Conservation (phyloP, 2,113 vertebrate genomes). For the Mobula birostris region DNA sequence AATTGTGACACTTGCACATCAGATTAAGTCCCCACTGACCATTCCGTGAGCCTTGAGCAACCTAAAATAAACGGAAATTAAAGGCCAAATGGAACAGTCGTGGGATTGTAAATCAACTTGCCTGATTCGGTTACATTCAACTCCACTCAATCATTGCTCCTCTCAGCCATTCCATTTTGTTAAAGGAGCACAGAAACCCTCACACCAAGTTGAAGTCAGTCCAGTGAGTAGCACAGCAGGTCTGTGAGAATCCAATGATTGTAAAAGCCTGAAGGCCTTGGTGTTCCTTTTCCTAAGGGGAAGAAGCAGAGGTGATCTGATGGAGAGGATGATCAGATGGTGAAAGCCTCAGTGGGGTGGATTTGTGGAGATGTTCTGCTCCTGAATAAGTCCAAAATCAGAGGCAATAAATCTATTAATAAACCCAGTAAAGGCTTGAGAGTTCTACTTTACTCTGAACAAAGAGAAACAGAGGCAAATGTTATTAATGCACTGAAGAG, state of each 20-base stretch:
- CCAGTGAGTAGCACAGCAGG: no score
- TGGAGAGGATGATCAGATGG: not conserved
- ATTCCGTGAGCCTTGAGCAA: not conserved
- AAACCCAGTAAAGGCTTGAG: not conserved
- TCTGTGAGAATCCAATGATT: not conserved
- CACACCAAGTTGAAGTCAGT: not conserved
- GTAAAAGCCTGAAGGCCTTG: not conserved
- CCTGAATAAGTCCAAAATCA: not conserved
- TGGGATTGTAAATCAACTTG: not conserved
- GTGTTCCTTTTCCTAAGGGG: not conserved
- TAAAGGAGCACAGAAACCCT: not conserved
- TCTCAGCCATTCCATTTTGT: not conserved
- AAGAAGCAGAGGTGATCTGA: not conserved
- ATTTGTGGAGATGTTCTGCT: not conserved
- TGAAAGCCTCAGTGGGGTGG: not conserved
- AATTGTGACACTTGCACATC: not conserved
- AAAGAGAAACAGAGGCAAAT: not conserved
- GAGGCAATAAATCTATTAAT: not conserved
- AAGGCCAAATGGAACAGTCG: not conserved
- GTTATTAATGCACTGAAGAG: not conserved
- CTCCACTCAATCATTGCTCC: not conserved
- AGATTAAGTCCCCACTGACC: not conserved
- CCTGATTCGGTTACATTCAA: not conserved
- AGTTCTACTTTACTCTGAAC: not conserved
- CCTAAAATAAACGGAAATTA: not conserved